These are phyloP conservation scores for Callithrix jacchus DNA, from an alignment of 2,113 vertebrate genomes.

Conservation along the genomic window DNA sequence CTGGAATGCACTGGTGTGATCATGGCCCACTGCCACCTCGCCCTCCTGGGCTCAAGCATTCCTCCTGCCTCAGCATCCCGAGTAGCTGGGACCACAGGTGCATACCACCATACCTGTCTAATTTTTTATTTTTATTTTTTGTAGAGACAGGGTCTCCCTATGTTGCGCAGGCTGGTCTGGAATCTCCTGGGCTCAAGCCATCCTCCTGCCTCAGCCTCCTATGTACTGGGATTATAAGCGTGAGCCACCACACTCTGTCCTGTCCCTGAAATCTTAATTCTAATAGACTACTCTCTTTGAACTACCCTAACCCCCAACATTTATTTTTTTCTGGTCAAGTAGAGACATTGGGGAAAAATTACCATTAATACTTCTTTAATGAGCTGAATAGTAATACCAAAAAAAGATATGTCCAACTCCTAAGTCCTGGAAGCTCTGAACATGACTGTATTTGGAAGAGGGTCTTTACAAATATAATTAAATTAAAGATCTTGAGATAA, in stretches of 20 bases:
- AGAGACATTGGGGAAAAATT: not conserved
- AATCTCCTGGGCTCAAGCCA: no score
- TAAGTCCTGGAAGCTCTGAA: slow-evolving; percentile 42
- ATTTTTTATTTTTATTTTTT: no score
- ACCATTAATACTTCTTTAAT: not conserved
- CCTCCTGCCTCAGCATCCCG: no score
- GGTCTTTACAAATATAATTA: not conserved
- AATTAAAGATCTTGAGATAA: slow-evolving; percentile 36
- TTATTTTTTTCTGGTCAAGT: not conserved
- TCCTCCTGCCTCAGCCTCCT: no score
- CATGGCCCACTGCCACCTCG: no score
- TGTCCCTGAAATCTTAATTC: not conserved
- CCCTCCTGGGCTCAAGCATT: no score
- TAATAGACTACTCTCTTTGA: not conserved
- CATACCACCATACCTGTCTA: no score
- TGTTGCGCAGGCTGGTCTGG: no score
- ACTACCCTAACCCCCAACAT: not conserved
- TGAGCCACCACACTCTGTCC: not conserved
- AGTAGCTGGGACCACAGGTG: no score
- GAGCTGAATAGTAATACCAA: not conserved
- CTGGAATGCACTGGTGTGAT: no score
- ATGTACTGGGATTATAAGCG: no score
- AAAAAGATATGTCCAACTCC: not conserved
- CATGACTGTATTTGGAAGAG: slow-evolving; percentile 4
- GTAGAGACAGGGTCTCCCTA: no score